Evolutionary conservation across 2,797 vertebrate genomes (phyloP).

Genomic region (Psittacula echo): DNA sequence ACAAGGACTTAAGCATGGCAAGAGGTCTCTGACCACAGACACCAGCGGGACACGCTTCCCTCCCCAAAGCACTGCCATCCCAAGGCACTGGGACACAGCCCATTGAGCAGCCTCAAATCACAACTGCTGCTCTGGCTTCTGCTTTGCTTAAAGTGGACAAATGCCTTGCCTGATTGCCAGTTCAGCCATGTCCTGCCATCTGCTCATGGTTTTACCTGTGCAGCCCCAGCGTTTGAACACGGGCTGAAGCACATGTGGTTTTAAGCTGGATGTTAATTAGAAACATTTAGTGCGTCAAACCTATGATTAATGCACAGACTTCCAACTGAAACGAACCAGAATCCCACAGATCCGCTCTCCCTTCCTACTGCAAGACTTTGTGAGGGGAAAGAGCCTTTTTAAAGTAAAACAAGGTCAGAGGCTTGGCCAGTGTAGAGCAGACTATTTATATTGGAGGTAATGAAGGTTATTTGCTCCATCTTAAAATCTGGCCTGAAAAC

Average conservation of each 20-base stretch:
- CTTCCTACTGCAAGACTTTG: background rate
- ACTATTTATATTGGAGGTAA: background rate
- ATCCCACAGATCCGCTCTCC: conserved; percentile 53
- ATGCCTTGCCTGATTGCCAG: background rate
- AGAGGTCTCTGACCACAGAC: background rate
- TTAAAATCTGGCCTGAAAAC: conserved; percentile 47
- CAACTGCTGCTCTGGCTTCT: conserved; percentile 16
- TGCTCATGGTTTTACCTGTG: conserved; percentile 75
- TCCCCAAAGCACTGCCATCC: fast-evolving
- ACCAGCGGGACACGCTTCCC: background rate
- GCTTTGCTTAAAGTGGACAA: background rate
- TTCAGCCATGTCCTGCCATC: conserved; percentile 56
- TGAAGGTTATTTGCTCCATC: background rate
- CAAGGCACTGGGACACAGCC: background rate
- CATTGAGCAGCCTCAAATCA: background rate
- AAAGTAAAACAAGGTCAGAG: background rate
- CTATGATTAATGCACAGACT: conserved; percentile 72
- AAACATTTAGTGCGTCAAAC: conserved; percentile 75
- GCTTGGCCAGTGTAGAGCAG: background rate
- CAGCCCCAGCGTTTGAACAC: conserved; percentile 60
- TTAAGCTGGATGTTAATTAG: conserved; percentile 78
- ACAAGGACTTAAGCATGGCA: fast-evolving
- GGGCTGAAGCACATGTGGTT: conserved; percentile 74
- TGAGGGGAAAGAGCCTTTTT: background rate
- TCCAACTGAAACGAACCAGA: conserved; percentile 73